Conservation (phyloP, 1,140 invertebrate genomes). For the Callitettix versicolor region DNA sequence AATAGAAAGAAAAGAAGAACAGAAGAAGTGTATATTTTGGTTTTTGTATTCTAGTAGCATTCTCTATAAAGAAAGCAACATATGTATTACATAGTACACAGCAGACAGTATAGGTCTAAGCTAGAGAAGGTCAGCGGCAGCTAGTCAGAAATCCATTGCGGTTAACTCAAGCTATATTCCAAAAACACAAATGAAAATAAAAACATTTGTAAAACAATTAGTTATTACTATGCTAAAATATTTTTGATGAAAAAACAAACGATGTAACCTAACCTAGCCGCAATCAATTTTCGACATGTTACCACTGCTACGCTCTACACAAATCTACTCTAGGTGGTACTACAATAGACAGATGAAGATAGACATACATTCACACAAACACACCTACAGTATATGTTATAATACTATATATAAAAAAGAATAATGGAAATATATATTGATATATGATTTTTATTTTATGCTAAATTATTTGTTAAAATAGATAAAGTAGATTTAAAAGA, state of each 20-base stretch:
- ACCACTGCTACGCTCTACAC: no score
- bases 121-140: slow-evolving; percentile 1
- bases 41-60: slow-evolving; percentile 2
- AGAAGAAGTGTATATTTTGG: slow-evolving; percentile 6
- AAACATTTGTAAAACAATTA: neutral
- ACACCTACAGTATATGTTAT: slow-evolving; percentile 6
- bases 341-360: slow-evolving; percentile 3
- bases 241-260: neutral
- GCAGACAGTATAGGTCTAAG: slow-evolving; percentile 8
- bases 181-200: no score
- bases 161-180: no score
- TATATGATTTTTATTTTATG: neutral
- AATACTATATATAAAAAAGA: slow-evolving; percentile 11
- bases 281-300: no score
- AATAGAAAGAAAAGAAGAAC: slow-evolving; percentile 10
- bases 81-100: slow-evolving; percentile 11
- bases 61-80: slow-evolving; percentile 12
- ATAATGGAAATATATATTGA: slow-evolving; percentile 9
- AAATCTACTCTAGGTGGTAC: neutral
- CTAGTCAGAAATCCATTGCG: neutral
- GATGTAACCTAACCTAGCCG: slow-evolving; percentile 3
- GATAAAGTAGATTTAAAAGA: slow-evolving; percentile 10
- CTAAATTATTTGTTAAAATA: slow-evolving; percentile 8
- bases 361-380: slow-evolving; percentile 9
- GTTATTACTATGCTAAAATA: neutral